Base-by-base conservation (phyloP, 2,888 invertebrate species). In the Tinea pellionella region DNA sequence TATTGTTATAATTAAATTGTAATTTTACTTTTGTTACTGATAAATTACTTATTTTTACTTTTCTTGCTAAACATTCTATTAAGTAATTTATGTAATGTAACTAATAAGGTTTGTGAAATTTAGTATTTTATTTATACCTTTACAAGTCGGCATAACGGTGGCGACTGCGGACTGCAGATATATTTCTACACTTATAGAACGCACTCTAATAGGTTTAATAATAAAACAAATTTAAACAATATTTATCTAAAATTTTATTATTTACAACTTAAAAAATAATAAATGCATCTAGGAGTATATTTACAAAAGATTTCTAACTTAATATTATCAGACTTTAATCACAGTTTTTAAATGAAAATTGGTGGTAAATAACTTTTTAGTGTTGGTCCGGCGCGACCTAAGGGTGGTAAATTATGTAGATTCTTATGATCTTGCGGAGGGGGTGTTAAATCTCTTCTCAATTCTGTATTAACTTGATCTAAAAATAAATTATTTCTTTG, bases 361-460 rank as follows among this genome's bases (percentile, higher is more conserved):
- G 87, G 85, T 43, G 87, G 87, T 60, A 82, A 65, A 66, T 86
- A 86, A 61, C 76, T 78, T 65, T 82, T 87, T 72, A 77, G 72
- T 0, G 86, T 76, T 12, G 87, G 87, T 2, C 87, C 87, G 6
- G 86, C 86, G 61, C 87, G 71, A 2, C 87, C 87, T 63, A 87
- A 67, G 0, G 84, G 86, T 3, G 85, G 87, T 59, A 83, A 68
- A 63, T 72, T 75, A 11, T 73, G 68, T 6, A 70, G 64, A 61
- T 73, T 71, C 70, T 75, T 79, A 12, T 74, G 64, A 43, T 61
- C 47, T 43, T 37, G 56, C n/a, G 78, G 72, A 32, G 74, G 72
- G 58, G 77, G 75, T 51, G 70, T 72, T 59, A 73, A 63, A 62
- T 77, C 75, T 64, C 74, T 72, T 62, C 65, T 68, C 37, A 73